Evolutionary conservation across 2,888 invertebrate species (phyloP), one percentile per base, ranked within the genome.

Genomic region (Epirrhoe tristata): DNA sequence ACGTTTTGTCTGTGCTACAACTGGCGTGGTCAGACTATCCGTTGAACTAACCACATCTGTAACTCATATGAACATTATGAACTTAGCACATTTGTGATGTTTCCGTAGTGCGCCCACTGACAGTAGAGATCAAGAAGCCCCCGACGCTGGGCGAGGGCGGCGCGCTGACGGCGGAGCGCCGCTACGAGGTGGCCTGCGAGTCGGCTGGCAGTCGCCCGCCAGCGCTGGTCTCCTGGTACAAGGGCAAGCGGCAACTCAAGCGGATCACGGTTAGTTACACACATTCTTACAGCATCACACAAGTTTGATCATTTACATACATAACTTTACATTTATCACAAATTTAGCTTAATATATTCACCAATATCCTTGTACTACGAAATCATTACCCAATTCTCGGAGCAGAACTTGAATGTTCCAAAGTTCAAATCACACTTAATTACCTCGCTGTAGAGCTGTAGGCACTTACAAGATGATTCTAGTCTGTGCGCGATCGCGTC

Each of bases 221-320:
- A 24, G 97, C 98, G 34, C 95, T 97, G 84, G 96, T 98, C 88
- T 96, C 97, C 14, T 98, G 98, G 98, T 97, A 97, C 93, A 98
- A 98, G 88, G 97, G 97, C 71, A 97, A 97, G 85, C 94, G 97
- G 67, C 96, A 96, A 83, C 95, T 97, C 73, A 95, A 96, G 80
- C 95, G 97, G 85, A 96, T 97, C 66, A 97, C 96, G 94, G 97
- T 97, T 81, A 88, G 91, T 89, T 16, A 17, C 16, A 16, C n/a
- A 24, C 32, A 8, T 8, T 36, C 7, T 8, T 10, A n/a, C n/a
- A n/a, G n/a, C n/a, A 10, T 39, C 10, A 39, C 10, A 39, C 8
- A 8, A 39, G 24, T 24, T 1, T 24, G 24, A 2, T 24, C 24
- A 34, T 34, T 39, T 16, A 50, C 50, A 50, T 50, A 8, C 51